These are phyloP conservation scores for Crotalus viridis DNA, from an alignment of 2,113 vertebrate genomes.

Conservation along the genomic window DNA sequence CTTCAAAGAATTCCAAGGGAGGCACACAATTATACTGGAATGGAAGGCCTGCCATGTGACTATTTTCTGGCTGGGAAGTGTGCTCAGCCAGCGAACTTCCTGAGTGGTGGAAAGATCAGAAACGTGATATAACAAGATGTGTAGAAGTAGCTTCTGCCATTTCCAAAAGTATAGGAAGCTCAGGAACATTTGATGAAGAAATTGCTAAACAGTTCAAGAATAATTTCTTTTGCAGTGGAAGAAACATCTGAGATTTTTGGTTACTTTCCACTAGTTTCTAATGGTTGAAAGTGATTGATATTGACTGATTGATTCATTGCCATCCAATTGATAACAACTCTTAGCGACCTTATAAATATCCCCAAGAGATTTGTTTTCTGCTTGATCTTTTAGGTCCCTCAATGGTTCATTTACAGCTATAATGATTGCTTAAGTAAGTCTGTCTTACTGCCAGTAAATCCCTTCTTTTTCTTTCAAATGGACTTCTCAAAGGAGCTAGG, in stretches of 20 bases:
- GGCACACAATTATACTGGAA: neutral
- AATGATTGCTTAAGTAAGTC: neutral
- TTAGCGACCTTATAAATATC: neutral
- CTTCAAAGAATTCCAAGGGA: neutral
- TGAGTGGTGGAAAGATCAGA: neutral
- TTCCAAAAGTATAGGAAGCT: neutral
- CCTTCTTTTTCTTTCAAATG: neutral
- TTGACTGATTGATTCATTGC: neutral
- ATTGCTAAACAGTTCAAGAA: neutral
- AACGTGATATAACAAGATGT: neutral
- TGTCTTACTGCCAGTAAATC: neutral
- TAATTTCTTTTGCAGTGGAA: neutral
- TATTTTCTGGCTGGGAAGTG: neutral
- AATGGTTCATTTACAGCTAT: neutral
- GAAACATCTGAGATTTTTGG: neutral
- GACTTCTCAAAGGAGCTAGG: neutral
- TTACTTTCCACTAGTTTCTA: neutral
- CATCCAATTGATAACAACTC: neutral
- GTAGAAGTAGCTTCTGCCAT: neutral
- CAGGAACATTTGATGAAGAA: neutral
- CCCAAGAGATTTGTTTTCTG: neutral
- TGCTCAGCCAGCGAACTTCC: neutral
- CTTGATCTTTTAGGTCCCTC: neutral
- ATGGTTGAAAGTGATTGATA: neutral
- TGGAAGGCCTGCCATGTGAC: neutral